These are phyloP conservation scores for Neodon shergylaensis DNA, from an alignment of 2,113 vertebrate genomes.

Conservation along the genomic window DNA sequence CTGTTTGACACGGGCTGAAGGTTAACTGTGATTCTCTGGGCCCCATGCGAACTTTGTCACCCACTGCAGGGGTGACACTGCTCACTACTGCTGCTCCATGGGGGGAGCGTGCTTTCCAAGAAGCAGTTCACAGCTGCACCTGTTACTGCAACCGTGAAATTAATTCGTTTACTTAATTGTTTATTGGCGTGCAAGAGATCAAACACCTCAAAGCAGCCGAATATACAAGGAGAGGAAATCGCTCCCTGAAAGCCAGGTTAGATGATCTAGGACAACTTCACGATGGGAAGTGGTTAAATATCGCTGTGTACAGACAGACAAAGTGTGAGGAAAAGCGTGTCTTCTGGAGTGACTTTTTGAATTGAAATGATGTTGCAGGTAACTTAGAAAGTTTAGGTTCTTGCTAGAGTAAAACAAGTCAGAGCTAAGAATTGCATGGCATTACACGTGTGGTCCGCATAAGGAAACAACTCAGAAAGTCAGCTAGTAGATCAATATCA, in stretches of 20 bases:
- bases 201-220: not conserved
- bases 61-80: not conserved
- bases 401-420: not conserved
- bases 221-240: not conserved
- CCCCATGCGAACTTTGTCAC: not conserved
- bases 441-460: fast-evolving
- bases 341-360: not conserved
- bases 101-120: not conserved
- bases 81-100: fast-evolving
- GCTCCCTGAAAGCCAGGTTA: not conserved
- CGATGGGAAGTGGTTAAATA: not conserved
- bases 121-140: not conserved
- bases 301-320: not conserved
- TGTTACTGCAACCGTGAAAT: not conserved
- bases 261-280: not conserved
- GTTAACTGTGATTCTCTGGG: not conserved
- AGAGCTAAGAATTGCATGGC: not conserved
- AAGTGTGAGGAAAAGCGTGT: not conserved
- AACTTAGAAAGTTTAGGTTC: not conserved
- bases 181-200: not conserved
- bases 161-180: not conserved
- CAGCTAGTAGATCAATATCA: not conserved
- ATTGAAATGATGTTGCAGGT: not conserved
- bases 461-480: not conserved
- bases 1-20: not conserved